Evolutionary conservation across 2,113 vertebrate species (phyloP).

Genomic region (Dunckerocampus dactyliophorus): DNA sequence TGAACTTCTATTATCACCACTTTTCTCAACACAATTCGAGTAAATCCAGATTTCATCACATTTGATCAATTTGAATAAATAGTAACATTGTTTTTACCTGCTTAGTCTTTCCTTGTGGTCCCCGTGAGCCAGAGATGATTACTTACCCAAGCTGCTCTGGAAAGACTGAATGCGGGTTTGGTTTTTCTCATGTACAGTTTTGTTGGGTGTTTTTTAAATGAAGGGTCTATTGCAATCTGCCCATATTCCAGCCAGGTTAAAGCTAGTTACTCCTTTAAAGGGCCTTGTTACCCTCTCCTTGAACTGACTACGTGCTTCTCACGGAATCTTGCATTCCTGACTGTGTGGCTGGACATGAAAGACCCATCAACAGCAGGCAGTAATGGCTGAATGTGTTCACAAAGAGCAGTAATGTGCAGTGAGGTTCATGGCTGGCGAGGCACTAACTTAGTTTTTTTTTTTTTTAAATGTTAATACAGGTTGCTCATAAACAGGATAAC

Average conservation of each 20-base stretch:
- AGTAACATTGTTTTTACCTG: conserved; percentile 39
- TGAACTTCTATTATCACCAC: conserved; percentile 51
- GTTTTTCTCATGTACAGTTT: conserved; percentile 39
- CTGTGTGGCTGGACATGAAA: conserved; percentile 36
- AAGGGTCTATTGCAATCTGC: conserved; percentile 19
- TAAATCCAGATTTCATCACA: conserved; percentile 40
- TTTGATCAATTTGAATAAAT: conserved; percentile 56
- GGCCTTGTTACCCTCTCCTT: conserved; percentile 37
- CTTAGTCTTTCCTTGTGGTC: conserved; percentile 38
- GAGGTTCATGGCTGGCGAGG: no score
- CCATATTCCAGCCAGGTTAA: conserved; percentile 39
- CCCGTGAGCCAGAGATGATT: conserved; percentile 7
- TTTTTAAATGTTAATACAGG: no score
- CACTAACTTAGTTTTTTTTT: no score
- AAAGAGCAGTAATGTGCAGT: conserved; percentile 15
- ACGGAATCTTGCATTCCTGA: conserved; percentile 33
- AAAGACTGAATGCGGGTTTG: conserved; percentile 25
- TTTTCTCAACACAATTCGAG: conserved; percentile 47
- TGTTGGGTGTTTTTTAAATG: conserved; percentile 8
- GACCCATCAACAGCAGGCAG: conserved; percentile 24
- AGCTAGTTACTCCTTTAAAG: conserved; percentile 36
- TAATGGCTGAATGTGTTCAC: conserved; percentile 43
- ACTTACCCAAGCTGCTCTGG: conserved; percentile 30
- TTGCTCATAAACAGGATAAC: no score
- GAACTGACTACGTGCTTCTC: conserved; percentile 37